Conservation (phyloP, 2,113 vertebrate genomes). For the Speoplatyrhinus poulsoni region DNA sequence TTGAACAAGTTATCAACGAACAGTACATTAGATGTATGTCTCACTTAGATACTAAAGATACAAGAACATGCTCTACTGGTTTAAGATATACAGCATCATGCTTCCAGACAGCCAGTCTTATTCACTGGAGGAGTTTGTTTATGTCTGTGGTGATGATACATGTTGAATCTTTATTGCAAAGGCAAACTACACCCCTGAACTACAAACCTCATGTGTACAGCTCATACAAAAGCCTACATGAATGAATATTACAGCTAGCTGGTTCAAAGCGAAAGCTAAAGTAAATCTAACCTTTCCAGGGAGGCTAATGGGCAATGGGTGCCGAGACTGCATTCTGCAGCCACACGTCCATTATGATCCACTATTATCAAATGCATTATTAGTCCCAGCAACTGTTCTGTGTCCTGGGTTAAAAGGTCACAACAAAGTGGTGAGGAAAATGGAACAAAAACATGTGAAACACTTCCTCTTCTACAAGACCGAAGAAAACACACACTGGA, state of each 20-base stretch:
- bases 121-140: slow-evolving; percentile 41
- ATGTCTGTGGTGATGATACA: slow-evolving; percentile 25
- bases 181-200: slow-evolving; percentile 44
- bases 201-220: background rate
- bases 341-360: background rate
- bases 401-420: slow-evolving; percentile 27
- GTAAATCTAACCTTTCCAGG: too few species aligned
- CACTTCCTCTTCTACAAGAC: slow-evolving; percentile 35
- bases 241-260: background rate
- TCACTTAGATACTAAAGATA: background rate
- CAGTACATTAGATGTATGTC: too few species aligned
- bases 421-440: slow-evolving; percentile 32
- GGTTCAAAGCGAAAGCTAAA: background rate
- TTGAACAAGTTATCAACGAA: too few species aligned
- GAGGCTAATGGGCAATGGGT: too few species aligned
- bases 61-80: slow-evolving; percentile 1
- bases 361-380: slow-evolving; percentile 15
- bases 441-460: slow-evolving; percentile 26
- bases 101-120: slow-evolving; percentile 3
- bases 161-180: slow-evolving; percentile 49
- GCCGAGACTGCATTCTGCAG: too few species aligned
- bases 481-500: slow-evolving; percentile 1
- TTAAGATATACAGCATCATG: background rate
- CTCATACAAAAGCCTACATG: slow-evolving; percentile 3
- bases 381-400: slow-evolving; percentile 16